Percentiles rank a stretch among this genome's conserved stretches.
These are phyloP conservation scores for Bombus consobrinus DNA, from an alignment of 1,140 invertebrate genomes.

Conservation along the genomic window DNA sequence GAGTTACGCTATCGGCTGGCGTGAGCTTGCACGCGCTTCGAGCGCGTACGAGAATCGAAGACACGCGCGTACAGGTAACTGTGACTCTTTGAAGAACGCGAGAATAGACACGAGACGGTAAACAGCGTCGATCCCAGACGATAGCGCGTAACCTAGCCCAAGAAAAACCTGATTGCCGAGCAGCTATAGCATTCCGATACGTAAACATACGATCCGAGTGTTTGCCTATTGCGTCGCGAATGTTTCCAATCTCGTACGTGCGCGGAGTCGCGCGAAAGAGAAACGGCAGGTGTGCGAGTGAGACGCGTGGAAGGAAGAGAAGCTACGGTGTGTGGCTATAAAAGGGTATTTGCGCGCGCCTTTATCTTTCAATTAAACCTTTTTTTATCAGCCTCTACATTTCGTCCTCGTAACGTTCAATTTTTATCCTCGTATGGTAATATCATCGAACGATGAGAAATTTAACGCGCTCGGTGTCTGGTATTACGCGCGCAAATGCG, in stretches of 20 bases:
- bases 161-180: constrained; percentile 51
- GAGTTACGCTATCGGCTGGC: neutral
- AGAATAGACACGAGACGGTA: constrained; percentile 71
- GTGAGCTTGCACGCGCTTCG: neutral
- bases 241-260: neutral
- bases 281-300: neutral
- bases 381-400: too few species aligned
- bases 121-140: constrained; percentile 62
- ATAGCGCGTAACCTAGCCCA: constrained; percentile 77
- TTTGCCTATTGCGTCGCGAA: neutral
- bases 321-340: too few species aligned
- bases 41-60: neutral
- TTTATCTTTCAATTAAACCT: too few species aligned
- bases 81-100: constrained; percentile 29
- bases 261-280: neutral
- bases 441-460: too few species aligned
- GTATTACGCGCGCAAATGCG: too few species aligned
- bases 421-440: too few species aligned
- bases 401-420: too few species aligned
- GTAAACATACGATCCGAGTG: neutral
- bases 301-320: neutral
- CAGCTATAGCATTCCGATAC: neutral
- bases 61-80: neutral
- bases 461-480: too few species aligned
- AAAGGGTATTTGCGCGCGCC: too few species aligned